A percentile compares a stretch with the other conserved stretches of the same genome.
Evolutionary conservation across 1,140 invertebrate species (phyloP).

Genomic region (Bilobella aurantiaca): DNA sequence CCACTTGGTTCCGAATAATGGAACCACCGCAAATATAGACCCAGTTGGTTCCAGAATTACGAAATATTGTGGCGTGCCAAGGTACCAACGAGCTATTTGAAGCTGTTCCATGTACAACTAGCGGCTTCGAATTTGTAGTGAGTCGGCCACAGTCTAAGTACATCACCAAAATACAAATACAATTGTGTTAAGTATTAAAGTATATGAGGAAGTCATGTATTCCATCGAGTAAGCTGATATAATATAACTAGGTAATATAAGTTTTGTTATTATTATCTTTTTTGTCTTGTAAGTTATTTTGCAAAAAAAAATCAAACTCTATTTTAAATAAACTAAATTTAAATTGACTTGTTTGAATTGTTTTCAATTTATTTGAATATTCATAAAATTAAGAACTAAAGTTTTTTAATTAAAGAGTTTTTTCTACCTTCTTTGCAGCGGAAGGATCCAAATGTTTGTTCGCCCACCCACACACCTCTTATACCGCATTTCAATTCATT

Average conservation of each 20-base stretch:
- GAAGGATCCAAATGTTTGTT: background rate
- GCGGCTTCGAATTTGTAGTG: background rate
- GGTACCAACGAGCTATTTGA: background rate
- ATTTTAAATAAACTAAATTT: background rate
- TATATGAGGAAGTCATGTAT: no score
- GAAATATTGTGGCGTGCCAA: slow-evolving; percentile 10
- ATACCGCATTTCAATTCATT: background rate
- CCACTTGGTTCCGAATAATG: background rate
- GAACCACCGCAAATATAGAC: slow-evolving; percentile 9
- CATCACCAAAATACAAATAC: no score
- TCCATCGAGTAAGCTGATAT: no score
- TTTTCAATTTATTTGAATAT: background rate
- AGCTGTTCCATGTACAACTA: background rate
- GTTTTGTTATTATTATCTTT: no score
- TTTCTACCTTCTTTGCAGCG: slow-evolving; percentile 5
- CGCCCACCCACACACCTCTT: background rate
- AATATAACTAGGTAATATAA: no score
- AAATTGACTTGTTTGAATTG: background rate
- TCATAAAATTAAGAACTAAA: background rate
- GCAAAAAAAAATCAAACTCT: background rate
- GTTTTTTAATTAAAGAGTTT: background rate
- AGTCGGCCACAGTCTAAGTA: slow-evolving; percentile 2
- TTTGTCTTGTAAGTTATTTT: no score
- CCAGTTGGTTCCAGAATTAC: background rate
- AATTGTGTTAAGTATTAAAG: no score